These are phyloP conservation scores for Pelosia muscerda DNA, from an alignment of 2,888 invertebrate genomes.

Conservation along the genomic window DNA sequence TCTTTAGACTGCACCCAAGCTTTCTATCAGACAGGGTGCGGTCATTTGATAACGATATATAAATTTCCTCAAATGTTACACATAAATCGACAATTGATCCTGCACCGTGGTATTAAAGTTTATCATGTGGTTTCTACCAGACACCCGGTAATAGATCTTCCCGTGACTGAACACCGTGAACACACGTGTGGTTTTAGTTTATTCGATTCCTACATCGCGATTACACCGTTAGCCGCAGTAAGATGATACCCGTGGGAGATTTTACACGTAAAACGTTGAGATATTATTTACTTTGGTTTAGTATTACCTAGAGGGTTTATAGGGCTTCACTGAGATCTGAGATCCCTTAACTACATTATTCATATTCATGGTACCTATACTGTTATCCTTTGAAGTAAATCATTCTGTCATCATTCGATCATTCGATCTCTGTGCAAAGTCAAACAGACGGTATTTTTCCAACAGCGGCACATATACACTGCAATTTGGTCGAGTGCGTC, in stretches of 20 bases:
- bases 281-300: neutral
- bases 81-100: neutral
- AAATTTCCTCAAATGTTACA: no score
- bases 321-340: neutral
- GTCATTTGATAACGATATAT: no score
- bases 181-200: constrained; percentile 1
- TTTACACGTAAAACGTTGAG: neutral
- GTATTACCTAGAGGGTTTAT: neutral
- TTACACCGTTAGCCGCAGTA: constrained; percentile 1
- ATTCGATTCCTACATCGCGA: neutral
- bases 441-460: neutral
- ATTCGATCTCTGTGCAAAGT: neutral
- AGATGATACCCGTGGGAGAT: neutral
- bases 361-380: no score
- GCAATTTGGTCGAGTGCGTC: constrained; percentile 30
- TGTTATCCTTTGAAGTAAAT: neutral
- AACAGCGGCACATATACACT: neutral
- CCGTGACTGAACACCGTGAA: constrained; percentile 2
- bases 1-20: no score
- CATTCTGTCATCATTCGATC: no score
- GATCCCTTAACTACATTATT: no score
- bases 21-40: no score
- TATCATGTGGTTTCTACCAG: neutral
- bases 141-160: neutral
- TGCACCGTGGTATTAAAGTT: neutral